Conservation (phyloP, 2,888 invertebrate genomes). For the Thereva nobilitata region DNA sequence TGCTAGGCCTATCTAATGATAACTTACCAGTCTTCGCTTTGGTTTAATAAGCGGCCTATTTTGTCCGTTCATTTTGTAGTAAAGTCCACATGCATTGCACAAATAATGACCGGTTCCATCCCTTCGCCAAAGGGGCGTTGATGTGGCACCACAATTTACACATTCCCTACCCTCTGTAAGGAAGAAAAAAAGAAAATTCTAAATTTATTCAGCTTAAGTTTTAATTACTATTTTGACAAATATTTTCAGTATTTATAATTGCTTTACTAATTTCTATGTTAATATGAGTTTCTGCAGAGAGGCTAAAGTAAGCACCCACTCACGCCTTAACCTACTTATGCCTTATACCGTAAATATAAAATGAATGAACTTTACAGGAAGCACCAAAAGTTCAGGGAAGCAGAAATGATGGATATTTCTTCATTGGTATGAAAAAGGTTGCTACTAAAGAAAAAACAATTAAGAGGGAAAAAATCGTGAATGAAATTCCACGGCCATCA, state of each 20-base stretch:
- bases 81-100: constrained; percentile 99
- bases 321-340: constrained; percentile 14
- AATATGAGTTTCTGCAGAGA: no score
- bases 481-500: constrained; percentile 3
- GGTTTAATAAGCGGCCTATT: constrained; percentile 99
- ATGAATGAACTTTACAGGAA: constrained; percentile 24
- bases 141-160: constrained; percentile 98
- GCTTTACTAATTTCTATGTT: no score
- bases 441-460: constrained; percentile 27
- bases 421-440: constrained; percentile 39
- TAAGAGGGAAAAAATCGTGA: constrained; percentile 35
- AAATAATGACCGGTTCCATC: constrained; percentile 98
- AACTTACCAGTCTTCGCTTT: constrained; percentile 98
- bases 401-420: constrained; percentile 58
- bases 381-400: constrained; percentile 54
- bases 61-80: constrained; percentile 99
- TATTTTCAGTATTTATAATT: not conserved
- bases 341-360: constrained; percentile 25
- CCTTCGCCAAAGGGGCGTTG: constrained; percentile 93
- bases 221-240: not conserved
- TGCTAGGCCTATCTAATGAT: constrained; percentile 22
- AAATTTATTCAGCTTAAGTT: no score
- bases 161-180: constrained; percentile 92
- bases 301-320: no score
- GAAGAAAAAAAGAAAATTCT: constrained; percentile 25